A percentile compares a stretch with the other conserved stretches of the same genome.
phyloP scores from a whole-genome alignment of 2,888 invertebrate genomes.

The Amblyteles armatorius region DNA sequence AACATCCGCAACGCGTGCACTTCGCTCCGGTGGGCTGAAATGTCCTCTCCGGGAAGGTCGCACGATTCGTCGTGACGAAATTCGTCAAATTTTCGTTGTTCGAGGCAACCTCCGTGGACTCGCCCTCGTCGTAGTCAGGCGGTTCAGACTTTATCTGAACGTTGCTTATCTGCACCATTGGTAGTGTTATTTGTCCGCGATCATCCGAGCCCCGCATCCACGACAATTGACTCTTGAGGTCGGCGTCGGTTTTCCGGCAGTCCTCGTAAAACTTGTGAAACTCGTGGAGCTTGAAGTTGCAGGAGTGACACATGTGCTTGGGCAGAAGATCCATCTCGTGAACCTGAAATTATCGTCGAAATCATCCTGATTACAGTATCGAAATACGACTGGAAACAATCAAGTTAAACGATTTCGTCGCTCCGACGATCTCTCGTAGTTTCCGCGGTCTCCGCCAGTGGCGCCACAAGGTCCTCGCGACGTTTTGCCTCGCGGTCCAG shows the following conservation, averaged over 20 bases:
- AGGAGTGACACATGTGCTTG: constrained; percentile 82
- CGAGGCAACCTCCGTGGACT: background rate
- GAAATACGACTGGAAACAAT: too few relatives aligned
- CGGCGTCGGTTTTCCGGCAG: constrained; percentile 79
- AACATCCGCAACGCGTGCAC: constrained; percentile 71
- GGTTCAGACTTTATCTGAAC: constrained; percentile 80
- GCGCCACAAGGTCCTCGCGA: too few relatives aligned
- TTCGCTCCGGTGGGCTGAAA: constrained; percentile 12
- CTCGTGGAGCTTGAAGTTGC: constrained; percentile 82
- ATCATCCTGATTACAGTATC: background rate
- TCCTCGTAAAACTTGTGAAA: constrained; percentile 81
- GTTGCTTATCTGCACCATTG: constrained; percentile 82
- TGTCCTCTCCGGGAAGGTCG: constrained; percentile 58
- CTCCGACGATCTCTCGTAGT: too few relatives aligned
- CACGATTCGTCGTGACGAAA: constrained; percentile 54
- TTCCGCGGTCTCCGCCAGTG: too few relatives aligned
- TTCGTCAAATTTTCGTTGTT: constrained; percentile 70
- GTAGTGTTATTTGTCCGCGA: constrained; percentile 70
- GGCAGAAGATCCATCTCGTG: constrained; percentile 82
- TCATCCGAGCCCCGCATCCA: constrained; percentile 79
- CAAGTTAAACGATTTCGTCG: too few relatives aligned
- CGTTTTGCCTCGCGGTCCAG: too few relatives aligned
- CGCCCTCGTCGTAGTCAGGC: constrained; percentile 69
- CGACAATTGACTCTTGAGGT: constrained; percentile 80
- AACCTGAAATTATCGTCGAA: constrained; percentile 73